A percentile compares a stretch with the other conserved stretches of the same genome.
Evolutionary conservation across 2,113 vertebrate genomes (phyloP).

Genomic region (Macrotus californicus): DNA sequence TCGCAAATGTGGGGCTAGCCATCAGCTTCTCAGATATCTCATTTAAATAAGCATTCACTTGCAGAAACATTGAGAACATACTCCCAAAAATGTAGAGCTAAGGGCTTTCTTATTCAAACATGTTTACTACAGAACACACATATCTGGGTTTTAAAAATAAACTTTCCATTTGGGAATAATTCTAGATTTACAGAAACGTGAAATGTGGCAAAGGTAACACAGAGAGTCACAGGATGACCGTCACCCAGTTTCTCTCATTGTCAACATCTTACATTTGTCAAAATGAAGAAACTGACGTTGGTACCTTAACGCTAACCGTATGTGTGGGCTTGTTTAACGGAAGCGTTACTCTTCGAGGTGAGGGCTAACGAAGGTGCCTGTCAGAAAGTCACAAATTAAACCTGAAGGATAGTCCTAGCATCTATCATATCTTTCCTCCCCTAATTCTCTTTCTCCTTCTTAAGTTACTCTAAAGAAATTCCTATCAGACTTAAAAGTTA

Average conservation of each 20-base stretch:
- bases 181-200: neutral
- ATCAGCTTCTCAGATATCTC: conserved; percentile 71
- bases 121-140: neutral
- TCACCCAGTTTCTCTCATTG: neutral
- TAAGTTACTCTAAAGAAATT: conserved; percentile 17
- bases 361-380: neutral
- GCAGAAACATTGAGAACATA: conserved; percentile 55
- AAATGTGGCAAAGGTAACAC: neutral
- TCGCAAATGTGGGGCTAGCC: conserved; percentile 87
- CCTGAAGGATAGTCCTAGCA: neutral
- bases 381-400: neutral
- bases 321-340: neutral
- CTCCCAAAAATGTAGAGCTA: conserved; percentile 47
- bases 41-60: conserved; percentile 75
- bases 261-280: neutral
- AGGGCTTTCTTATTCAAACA: conserved; percentile 54
- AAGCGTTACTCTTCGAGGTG: neutral
- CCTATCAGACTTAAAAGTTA: conserved; percentile 32
- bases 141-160: conserved; percentile 2
- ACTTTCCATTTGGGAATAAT: neutral
- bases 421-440: neutral
- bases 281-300: neutral
- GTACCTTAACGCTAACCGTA: neutral
- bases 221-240: neutral
- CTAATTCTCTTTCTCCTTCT: conserved; percentile 7